Evolutionary conservation across 2,113 vertebrate species (phyloP).

Genomic region (Todiramphus saurophagus): DNA sequence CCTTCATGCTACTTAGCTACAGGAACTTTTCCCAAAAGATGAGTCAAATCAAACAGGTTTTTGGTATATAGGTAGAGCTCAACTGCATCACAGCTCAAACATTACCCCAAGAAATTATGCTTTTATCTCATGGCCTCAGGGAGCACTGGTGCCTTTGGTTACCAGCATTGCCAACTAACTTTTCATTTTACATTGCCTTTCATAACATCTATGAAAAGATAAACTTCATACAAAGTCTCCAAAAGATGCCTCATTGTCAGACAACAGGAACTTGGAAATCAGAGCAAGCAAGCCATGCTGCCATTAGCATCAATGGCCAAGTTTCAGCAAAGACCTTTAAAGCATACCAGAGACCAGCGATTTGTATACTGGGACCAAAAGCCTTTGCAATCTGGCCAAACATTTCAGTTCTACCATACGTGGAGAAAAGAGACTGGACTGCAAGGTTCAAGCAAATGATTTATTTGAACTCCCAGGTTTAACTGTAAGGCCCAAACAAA

Average conservation of each 20-base stretch:
- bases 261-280: neutral
- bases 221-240: no score
- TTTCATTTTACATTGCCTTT: neutral
- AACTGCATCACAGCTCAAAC: neutral
- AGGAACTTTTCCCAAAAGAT: neutral
- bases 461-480: no score
- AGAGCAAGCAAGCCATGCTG: neutral
- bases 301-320: neutral
- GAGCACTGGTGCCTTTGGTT: neutral
- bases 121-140: neutral
- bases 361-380: neutral
- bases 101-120: neutral
- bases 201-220: no score
- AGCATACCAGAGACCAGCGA: neutral
- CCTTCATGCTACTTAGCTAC: neutral
- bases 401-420: neutral
- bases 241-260: rapidly evolving
- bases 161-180: neutral
- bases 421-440: no score
- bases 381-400: neutral
- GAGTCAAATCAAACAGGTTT: neutral
- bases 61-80: neutral
- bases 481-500: no score
- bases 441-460: no score
- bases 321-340: neutral